phyloP scores from a whole-genome alignment of 92 coral and sea anemone genomes.

The Muricea muricata region DNA sequence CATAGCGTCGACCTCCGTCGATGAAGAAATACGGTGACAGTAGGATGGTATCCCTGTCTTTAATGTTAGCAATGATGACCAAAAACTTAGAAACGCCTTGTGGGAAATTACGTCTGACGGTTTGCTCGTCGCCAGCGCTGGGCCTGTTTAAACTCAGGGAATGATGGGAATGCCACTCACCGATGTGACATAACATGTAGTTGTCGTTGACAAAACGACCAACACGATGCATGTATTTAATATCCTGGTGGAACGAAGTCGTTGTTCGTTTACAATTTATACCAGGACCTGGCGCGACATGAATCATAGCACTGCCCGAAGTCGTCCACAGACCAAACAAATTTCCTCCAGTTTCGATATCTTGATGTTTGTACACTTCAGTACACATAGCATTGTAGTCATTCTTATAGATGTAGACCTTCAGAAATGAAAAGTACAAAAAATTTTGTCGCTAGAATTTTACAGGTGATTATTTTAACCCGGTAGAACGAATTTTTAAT shows the following conservation, averaged over 20 bases:
- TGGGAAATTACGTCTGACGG: slow-evolving; percentile 76
- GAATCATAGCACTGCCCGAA: slow-evolving; percentile 64
- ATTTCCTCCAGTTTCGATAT: slow-evolving; percentile 67
- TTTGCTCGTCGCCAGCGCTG: slow-evolving; percentile 76
- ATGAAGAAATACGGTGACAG: slow-evolving; percentile 37
- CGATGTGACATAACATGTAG: slow-evolving; percentile 87
- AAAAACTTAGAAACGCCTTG: slow-evolving; percentile 73
- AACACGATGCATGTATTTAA: slow-evolving; percentile 72
- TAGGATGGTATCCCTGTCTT: neutral
- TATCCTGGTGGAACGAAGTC: slow-evolving; percentile 76
- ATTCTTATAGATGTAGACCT: slow-evolving; percentile 57
- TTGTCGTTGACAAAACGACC: slow-evolving; percentile 67
- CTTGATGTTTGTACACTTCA: slow-evolving; percentile 37
- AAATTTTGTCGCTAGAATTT: no score
- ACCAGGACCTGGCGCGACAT: slow-evolving; percentile 87
- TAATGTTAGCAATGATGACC: slow-evolving; percentile 81
- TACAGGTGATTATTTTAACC: no score
- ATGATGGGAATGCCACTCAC: slow-evolving; percentile 98
- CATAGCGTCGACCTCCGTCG: neutral
- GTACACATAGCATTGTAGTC: slow-evolving; percentile 62
- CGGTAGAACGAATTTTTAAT: no score
- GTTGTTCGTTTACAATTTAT: slow-evolving; percentile 62
- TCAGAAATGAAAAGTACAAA: no score
- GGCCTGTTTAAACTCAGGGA: slow-evolving; percentile 71
- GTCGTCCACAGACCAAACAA: slow-evolving; percentile 86